These are phyloP conservation scores for Cosmia trapezina DNA, from an alignment of 2,888 invertebrate species.

Conservation along the genomic window DNA sequence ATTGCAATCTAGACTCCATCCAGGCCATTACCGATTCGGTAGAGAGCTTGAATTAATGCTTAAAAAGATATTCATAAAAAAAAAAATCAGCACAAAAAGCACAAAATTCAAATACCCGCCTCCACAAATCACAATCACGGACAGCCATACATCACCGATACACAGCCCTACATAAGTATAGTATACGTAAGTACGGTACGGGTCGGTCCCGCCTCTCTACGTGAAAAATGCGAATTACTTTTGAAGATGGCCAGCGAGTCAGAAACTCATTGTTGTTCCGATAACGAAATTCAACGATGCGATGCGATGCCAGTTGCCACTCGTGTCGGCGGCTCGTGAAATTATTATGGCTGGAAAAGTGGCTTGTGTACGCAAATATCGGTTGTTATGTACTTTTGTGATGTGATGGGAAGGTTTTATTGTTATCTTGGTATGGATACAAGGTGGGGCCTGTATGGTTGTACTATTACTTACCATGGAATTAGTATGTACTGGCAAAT, in stretches of 20 bases:
- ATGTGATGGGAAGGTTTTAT: constrained; percentile 17
- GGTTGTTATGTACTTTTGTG: constrained; percentile 51
- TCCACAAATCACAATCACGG: constrained; percentile 33
- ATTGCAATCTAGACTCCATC: not conserved
- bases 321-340: constrained; percentile 78
- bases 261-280: constrained; percentile 89
- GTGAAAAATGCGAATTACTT: constrained; percentile 86
- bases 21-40: not conserved
- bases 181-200: constrained; percentile 44
- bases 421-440: constrained; percentile 9
- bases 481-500: too few relatives aligned
- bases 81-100: not conserved
- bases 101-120: constrained; percentile 3
- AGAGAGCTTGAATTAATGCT: not conserved
- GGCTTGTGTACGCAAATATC: constrained; percentile 57
- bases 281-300: constrained; percentile 80
- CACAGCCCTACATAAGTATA: constrained; percentile 25
- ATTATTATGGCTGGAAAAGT: constrained; percentile 84
- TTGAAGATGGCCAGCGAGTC: constrained; percentile 86
- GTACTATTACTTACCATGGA: too few relatives aligned
- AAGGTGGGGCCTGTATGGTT: too few relatives aligned
- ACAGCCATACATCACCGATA: constrained; percentile 52
- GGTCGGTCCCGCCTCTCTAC: constrained; percentile 65
- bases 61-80: not conserved
- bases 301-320: constrained; percentile 75